phyloP scores from a whole-genome alignment of 2,797 vertebrate species.

The Microctenopoma lineatum region DNA sequence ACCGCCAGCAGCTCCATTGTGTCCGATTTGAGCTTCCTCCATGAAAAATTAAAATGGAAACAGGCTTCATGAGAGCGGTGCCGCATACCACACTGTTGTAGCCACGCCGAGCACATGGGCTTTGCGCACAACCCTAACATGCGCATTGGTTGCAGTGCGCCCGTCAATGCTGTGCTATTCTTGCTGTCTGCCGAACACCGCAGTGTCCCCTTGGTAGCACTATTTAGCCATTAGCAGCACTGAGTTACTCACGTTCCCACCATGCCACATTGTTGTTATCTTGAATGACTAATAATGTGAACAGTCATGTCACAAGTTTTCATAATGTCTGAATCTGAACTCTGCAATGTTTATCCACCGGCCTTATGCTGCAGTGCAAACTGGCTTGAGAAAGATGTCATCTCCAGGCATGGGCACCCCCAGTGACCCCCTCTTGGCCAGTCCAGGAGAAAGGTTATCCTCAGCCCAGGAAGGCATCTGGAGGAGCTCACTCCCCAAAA shows the following conservation, averaged over 20 bases:
- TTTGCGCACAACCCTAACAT: conserved; percentile 78
- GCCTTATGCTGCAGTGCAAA: conserved; percentile 55
- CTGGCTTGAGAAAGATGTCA: conserved; percentile 81
- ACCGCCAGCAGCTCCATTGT: conserved; percentile 48
- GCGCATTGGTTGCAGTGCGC: conserved; percentile 81
- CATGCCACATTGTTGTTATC: conserved; percentile 19
- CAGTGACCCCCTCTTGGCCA: conserved; percentile 84
- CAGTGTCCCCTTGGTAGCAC: conserved; percentile 67
- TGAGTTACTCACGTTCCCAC: conserved; percentile 12
- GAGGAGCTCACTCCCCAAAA: conserved; percentile 84
- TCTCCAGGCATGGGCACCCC: conserved; percentile 86
- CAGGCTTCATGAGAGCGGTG: conserved; percentile 63
- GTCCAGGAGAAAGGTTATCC: conserved; percentile 79
- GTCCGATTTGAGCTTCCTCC: conserved; percentile 46
- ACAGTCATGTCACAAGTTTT: neutral
- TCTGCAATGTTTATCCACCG: conserved; percentile 10
- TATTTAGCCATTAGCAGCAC: conserved; percentile 15
- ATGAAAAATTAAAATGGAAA: conserved; percentile 78
- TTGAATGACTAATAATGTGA: conserved; percentile 42
- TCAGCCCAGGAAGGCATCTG: conserved; percentile 78
- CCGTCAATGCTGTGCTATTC: conserved; percentile 54
- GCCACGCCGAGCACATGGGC: conserved; percentile 80
- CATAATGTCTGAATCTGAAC: conserved; percentile 1
- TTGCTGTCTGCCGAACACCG: conserved; percentile 58
- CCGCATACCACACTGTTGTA: conserved; percentile 69